phyloP scores from a whole-genome alignment of 2,113 vertebrate genomes.

The Melanotaenia duboulayi region DNA sequence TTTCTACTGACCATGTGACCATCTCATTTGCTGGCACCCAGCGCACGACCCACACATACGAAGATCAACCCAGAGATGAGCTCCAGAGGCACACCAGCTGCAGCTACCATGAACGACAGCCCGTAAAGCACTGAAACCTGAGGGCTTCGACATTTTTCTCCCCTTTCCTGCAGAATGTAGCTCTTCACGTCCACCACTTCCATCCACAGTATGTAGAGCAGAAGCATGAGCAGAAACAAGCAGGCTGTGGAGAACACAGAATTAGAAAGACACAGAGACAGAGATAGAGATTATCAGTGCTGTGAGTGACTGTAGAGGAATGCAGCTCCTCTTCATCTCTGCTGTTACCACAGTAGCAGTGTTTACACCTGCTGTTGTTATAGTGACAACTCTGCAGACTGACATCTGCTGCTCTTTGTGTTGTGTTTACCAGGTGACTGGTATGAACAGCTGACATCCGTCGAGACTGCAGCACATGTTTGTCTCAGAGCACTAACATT shows the following conservation, averaged over 20 bases:
- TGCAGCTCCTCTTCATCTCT: slow-evolving; percentile 28
- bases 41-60: slow-evolving; percentile 80
- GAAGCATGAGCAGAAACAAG: slow-evolving; percentile 82
- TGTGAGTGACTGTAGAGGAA: slow-evolving; percentile 28
- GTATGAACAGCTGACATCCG: slow-evolving; percentile 65
- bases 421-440: slow-evolving; percentile 52
- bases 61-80: slow-evolving; percentile 87
- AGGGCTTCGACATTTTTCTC: slow-evolving; percentile 69
- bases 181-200: slow-evolving; percentile 86
- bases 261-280: neutral
- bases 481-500: slow-evolving; percentile 21
- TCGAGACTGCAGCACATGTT: slow-evolving; percentile 23
- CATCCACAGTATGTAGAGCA: slow-evolving; percentile 90
- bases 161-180: slow-evolving; percentile 88
- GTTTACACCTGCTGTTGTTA: slow-evolving; percentile 65
- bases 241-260: slow-evolving; percentile 73
- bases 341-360: slow-evolving; percentile 34
- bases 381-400: slow-evolving; percentile 25
- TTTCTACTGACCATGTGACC: neutral
- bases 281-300: slow-evolving; percentile 2
- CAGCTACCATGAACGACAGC: slow-evolving; percentile 88
- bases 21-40: slow-evolving; percentile 69
- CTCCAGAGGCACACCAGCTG: slow-evolving; percentile 84
- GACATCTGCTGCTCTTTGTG: slow-evolving; percentile 43
- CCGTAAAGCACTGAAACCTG: slow-evolving; percentile 84